Evolutionary conservation across 2,113 vertebrate genomes (phyloP).

Genomic region (Sander lucioperca): DNA sequence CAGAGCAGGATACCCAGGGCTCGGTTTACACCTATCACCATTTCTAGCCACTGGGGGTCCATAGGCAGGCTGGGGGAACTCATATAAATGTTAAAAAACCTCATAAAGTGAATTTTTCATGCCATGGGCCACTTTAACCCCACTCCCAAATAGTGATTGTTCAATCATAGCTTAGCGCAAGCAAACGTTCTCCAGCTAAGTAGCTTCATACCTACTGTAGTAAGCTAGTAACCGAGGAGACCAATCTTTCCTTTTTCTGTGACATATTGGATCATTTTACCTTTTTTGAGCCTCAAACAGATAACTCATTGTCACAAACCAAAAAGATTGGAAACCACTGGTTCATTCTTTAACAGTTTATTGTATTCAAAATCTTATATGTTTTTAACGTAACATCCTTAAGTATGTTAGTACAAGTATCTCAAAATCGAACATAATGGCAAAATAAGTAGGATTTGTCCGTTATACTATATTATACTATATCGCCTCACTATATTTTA

Average conservation of each 20-base stretch:
- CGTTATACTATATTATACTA: no score
- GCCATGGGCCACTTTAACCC: neutral
- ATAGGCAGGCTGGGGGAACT: no score
- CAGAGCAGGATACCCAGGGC: no score
- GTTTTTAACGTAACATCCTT: neutral
- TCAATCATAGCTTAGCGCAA: neutral
- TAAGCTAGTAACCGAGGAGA: no score
- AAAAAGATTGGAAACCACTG: neutral
- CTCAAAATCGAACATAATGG: neutral
- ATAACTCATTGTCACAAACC: neutral
- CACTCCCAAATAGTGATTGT: neutral
- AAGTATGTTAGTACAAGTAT: neutral
- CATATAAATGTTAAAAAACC: no score
- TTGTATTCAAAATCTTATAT: neutral
- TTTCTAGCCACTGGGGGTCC: no score
- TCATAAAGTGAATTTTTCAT: no score
- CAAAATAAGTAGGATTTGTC: no score
- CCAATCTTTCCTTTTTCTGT: neutral
- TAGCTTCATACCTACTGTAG: no score
- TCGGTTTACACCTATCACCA: no score
- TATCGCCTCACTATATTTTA: no score
- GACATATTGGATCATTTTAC: neutral
- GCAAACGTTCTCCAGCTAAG: no score
- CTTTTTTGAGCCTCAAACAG: neutral
- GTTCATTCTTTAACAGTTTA: neutral